Conservation (phyloP, 2,113 vertebrate species). For the Hippocampus guttulatus region DNA sequence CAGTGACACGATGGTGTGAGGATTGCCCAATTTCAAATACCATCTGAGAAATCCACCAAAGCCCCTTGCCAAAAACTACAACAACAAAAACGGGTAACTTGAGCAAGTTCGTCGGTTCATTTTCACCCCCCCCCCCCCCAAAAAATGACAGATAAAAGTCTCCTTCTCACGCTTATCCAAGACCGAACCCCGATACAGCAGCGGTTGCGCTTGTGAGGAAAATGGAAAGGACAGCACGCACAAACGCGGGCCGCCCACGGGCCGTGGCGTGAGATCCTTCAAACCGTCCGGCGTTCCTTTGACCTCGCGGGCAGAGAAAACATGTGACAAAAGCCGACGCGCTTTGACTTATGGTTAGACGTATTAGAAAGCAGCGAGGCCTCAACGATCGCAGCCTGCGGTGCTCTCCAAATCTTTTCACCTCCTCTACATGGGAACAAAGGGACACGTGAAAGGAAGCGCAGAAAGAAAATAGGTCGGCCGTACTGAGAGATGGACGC, state of each 20-base stretch:
- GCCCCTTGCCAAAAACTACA: too few species aligned
- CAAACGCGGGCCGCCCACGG: background rate
- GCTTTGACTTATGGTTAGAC: conserved; percentile 53
- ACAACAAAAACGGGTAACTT: too few species aligned
- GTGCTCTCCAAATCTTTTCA: conserved; percentile 69
- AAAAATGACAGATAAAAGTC: too few species aligned
- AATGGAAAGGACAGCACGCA: background rate
- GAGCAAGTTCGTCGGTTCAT: too few species aligned
- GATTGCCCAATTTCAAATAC: too few species aligned
- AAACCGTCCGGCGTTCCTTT: conserved; percentile 34
- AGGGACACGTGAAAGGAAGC: conserved; percentile 41
- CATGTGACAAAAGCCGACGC: conserved; percentile 46
- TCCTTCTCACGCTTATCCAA: too few species aligned
- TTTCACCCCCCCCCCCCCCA: too few species aligned
- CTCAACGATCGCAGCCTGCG: conserved; percentile 59
- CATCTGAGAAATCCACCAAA: too few species aligned
- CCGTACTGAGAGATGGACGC: conserved; percentile 26
- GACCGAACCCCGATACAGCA: too few species aligned
- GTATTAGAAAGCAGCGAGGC: conserved; percentile 61
- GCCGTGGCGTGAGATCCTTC: background rate
- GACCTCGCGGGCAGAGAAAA: conserved; percentile 39
- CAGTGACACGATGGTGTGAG: too few species aligned
- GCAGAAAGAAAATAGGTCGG: conserved; percentile 51
- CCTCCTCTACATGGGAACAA: conserved; percentile 57
- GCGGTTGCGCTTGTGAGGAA: too few species aligned